These are phyloP conservation scores for Propithecus deckenii DNA, from an alignment of 2,797 vertebrate species.

Conservation along the genomic window DNA sequence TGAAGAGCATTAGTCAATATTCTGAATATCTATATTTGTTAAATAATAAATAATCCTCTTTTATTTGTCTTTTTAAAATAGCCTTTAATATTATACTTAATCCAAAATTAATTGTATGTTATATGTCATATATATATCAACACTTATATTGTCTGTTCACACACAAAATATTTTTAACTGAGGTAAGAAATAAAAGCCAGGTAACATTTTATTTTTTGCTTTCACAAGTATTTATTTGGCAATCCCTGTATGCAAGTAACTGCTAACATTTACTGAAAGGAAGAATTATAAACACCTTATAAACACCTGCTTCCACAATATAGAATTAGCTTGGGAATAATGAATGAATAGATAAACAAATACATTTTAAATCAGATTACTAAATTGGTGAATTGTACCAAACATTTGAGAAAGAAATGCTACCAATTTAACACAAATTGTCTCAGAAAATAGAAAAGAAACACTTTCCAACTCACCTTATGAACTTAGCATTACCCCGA, in stretches of 20 bases:
- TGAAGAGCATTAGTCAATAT: background rate
- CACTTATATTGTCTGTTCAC: background rate
- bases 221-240: background rate
- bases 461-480: background rate
- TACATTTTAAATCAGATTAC: conserved; percentile 19
- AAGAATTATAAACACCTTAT: background rate
- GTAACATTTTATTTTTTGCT: conserved; percentile 18
- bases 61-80: background rate
- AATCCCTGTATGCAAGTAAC: background rate
- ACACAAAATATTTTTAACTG: conserved; percentile 17
- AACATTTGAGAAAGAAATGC: background rate
- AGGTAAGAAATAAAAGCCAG: background rate
- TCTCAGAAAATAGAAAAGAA: conserved; percentile 12
- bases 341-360: background rate
- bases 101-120: background rate
- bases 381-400: background rate
- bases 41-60: background rate
- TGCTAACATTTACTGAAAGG: background rate
- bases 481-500: background rate
- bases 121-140: background rate
- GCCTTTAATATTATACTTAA: background rate
- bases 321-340: background rate
- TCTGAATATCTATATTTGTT: background rate
- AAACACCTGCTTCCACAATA: background rate
- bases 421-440: background rate